Evolutionary conservation across 2,888 invertebrate genomes (phyloP), one percentile per base, ranked within the genome.

Genomic region (Ceriagrion tenellum): DNA sequence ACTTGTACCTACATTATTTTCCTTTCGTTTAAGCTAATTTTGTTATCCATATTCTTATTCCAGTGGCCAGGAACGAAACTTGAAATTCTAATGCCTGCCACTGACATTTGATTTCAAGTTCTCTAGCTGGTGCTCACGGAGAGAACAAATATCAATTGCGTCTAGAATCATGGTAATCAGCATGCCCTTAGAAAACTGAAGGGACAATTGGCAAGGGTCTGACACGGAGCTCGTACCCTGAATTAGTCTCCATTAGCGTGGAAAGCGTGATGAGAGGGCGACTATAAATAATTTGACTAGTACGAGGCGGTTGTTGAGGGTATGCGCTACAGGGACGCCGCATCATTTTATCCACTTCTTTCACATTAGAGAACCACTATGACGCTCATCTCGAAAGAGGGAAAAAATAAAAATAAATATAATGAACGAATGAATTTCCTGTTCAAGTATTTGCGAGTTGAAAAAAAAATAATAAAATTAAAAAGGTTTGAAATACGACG

Each of bases 401-500:
- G 8, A 47, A 47, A 47, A 47, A 47, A 81, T 81, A 81, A 35
- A 35, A 81, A 81, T 6, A 81, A 81, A 90, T 12, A 90, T 30
- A 90, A 90, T 12, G 55, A 35, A 63, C 18, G 59, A 55, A 47
- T 69, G 69, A 93, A 69, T 47, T 47, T 40, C 18, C 93, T 47
- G 81, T 81, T n/a, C 40, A 93, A 93, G 40, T 93, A 93, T 69
- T 63, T 69, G 93, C 35, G 26, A 69, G 69, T 93, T 93, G 56
- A 35, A 93, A 93, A 93, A 93, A 81, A 81, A 10, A 91, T 63
- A 63, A 91, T n/a, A 69, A 10, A 10, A 2, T 10, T 1, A 59
- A 59, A 59, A 59, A 59, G 69, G 93, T 93, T 69, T 69, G 74
- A 93, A 93, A 74, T 74, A 93, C 93, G 93, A 63, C 63, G 35